Evolutionary conservation across 2,888 invertebrate species (phyloP), one percentile per base, ranked within the genome.

Genomic region (Dinocampus coccinellae): DNA sequence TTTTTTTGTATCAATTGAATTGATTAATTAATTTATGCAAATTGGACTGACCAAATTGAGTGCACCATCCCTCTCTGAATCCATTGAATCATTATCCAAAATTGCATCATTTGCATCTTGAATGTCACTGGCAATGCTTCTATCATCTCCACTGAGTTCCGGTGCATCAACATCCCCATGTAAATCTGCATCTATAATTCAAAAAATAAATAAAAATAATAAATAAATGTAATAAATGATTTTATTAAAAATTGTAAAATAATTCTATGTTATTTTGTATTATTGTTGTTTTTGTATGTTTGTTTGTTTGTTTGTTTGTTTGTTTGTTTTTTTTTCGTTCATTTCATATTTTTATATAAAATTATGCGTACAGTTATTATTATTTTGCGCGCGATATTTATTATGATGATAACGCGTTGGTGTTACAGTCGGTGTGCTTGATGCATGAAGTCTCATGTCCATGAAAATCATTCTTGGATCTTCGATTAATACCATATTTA

Each of bases 81-180:
- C 91, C 89, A 92, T 89, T 71, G 92, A 92, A 83, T 92, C 91
- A 75, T 90, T 90, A 78, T 91, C 91, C 75, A 90, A 87, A 64
- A 84, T 85, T 24, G 85, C 86, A 74, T 90, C 90, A 74, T 89
- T 87, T 64, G 88, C 90, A 75, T 89, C 88, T 16, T 89, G 87
- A 73, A 89, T 89, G 76, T 91, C 91, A 83, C 91, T 91, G 75
- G 88, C 88, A 79, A 89, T 88, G 82, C 91, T 91, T 76, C 90
- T 89, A 72, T 91, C 91, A 80, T 92, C 91, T 61, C 91, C 91
- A 80, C 91, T 92, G 76, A 91, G 88, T 77, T 92, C 91, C 63
- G 85, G 85, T 34, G 90, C 91, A 78, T 91, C 91, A 72, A 89
- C 89, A 75, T 91, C 91, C 42, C 90, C 91, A 80, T 91, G 91